A percentile compares a stretch with the other conserved stretches of the same genome.
Evolutionary conservation across 2,888 invertebrate species (phyloP).

Genomic region (Lycaena phlaeas): DNA sequence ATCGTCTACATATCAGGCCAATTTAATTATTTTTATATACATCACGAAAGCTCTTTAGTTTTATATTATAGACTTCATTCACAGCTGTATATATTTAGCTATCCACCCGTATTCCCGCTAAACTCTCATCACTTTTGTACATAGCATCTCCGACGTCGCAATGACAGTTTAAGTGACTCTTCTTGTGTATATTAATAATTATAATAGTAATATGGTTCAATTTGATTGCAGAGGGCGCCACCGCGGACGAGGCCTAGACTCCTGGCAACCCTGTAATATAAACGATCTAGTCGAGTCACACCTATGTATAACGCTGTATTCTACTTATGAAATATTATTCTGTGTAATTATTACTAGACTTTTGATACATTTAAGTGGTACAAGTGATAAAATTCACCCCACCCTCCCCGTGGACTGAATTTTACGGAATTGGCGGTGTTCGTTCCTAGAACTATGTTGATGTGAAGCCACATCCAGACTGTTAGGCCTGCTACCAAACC

Average conservation of each 20-base stretch:
- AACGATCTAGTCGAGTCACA: constrained; percentile 30
- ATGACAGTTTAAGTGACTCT: too few relatives aligned
- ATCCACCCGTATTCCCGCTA: background rate
- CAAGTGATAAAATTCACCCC: constrained; percentile 7
- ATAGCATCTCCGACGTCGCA: too few relatives aligned
- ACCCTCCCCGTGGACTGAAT: constrained; percentile 33
- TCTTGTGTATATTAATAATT: too few relatives aligned
- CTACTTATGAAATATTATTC: constrained; percentile 10
- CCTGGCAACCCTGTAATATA: constrained; percentile 36
- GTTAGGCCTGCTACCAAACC: too few relatives aligned
- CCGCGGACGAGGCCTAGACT: constrained; percentile 55
- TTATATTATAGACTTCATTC: too few relatives aligned
- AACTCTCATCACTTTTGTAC: too few relatives aligned
- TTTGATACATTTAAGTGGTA: background rate
- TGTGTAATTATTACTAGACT: background rate
- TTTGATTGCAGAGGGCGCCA: constrained; percentile 32
- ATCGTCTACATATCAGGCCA: too few relatives aligned
- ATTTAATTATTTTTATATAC: too few relatives aligned
- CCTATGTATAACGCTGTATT: constrained; percentile 23
- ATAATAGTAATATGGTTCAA: too few relatives aligned
- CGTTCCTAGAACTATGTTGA: constrained; percentile 29
- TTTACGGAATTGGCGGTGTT: constrained; percentile 31
- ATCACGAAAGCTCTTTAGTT: too few relatives aligned
- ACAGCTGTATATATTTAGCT: too few relatives aligned
- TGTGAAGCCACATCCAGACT: constrained; percentile 2